These are phyloP conservation scores for Erpobdella octoculata DNA, from an alignment of 2,888 invertebrate genomes.

Conservation along the genomic window DNA sequence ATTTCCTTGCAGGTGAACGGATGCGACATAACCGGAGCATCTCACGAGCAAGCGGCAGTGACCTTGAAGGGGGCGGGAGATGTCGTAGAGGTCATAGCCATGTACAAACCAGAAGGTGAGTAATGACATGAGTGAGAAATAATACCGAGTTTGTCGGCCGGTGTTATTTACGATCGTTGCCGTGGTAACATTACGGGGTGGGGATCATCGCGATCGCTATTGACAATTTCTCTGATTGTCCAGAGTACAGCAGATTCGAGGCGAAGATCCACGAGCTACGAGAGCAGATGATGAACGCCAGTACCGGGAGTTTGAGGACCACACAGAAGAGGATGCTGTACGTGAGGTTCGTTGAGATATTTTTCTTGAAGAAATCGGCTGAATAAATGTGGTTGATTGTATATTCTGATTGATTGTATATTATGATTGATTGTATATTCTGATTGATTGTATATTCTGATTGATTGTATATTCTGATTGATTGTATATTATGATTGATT, in stretches of 20 bases:
- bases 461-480: no score
- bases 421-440: no score
- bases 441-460: no score
- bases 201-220: background rate
- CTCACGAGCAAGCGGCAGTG: constrained; percentile 93
- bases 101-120: constrained; percentile 77
- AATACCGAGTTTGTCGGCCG: background rate
- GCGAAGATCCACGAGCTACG: constrained; percentile 95
- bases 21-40: constrained; percentile 78
- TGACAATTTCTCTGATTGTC: background rate
- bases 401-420: no score
- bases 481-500: no score
- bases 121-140: background rate
- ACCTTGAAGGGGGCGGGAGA: constrained; percentile 71
- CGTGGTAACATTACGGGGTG: no score
- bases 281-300: constrained; percentile 66
- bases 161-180: background rate
- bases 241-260: constrained; percentile 92
- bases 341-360: constrained; percentile 68
- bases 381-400: background rate
- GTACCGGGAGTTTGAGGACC: constrained; percentile 74
- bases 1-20: constrained; percentile 62
- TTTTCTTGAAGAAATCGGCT: no score
- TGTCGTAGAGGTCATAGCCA: constrained; percentile 82
- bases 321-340: constrained; percentile 91